phyloP scores from a whole-genome alignment of 2,113 vertebrate genomes.

The Ramphastos sulfuratus region DNA sequence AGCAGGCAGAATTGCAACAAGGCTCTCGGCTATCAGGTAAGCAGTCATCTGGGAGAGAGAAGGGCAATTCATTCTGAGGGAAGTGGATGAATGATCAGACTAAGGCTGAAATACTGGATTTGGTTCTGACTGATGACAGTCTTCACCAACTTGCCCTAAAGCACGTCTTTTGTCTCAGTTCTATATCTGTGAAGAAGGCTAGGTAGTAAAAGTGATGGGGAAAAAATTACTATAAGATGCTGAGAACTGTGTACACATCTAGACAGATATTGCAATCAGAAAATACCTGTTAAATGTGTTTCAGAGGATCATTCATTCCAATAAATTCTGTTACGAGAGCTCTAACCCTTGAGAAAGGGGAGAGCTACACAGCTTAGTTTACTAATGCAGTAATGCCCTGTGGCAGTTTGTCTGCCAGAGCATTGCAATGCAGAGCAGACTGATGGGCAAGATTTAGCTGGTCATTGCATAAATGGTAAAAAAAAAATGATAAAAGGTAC shows the following conservation, averaged over 20 bases:
- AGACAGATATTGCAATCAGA: neutral
- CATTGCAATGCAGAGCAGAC: neutral
- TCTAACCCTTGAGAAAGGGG: neutral
- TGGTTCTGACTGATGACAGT: neutral
- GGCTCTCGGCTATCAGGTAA: neutral
- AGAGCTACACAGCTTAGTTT: neutral
- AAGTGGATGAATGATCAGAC: neutral
- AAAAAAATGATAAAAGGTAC: neutral
- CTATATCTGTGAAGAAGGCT: neutral
- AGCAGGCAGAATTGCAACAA: neutral
- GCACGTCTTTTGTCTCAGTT: neutral
- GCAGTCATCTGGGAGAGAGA: neutral
- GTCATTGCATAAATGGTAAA: neutral
- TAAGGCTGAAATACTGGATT: neutral
- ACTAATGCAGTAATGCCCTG: accelerated
- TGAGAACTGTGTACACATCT: neutral
- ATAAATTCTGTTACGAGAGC: neutral
- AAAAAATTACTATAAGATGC: neutral
- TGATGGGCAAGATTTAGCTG: neutral
- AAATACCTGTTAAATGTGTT: neutral
- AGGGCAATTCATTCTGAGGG: neutral
- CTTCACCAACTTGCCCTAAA: neutral
- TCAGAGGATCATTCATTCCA: neutral
- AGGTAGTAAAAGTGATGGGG: neutral
- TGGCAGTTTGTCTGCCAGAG: neutral